phyloP scores from a whole-genome alignment of 2,113 vertebrate species.

The Anarrhichthys ocellatus region DNA sequence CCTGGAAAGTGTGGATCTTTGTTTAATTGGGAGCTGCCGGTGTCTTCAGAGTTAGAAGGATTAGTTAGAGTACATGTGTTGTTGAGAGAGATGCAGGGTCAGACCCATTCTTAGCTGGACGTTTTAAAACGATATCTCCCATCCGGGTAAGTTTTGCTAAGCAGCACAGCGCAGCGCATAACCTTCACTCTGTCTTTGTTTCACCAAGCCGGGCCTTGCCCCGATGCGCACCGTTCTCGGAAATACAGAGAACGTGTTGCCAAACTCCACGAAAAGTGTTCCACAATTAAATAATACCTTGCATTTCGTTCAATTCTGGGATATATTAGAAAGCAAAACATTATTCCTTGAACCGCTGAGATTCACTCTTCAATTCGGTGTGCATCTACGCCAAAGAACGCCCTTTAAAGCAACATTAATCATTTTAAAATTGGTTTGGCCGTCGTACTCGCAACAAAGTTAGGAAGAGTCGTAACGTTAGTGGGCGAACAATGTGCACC shows the following conservation, averaged over 20 bases:
- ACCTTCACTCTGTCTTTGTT: slow-evolving; percentile 72
- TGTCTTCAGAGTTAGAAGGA: background rate
- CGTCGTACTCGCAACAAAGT: slow-evolving; percentile 38
- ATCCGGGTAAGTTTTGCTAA: slow-evolving; percentile 78
- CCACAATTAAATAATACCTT: background rate
- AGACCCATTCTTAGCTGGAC: slow-evolving; percentile 49
- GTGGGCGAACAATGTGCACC: background rate
- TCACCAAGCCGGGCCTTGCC: slow-evolving; percentile 73
- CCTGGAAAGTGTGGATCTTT: slow-evolving; percentile 66
- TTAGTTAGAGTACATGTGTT: background rate
- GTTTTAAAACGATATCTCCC: slow-evolving; percentile 50
- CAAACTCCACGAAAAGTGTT: slow-evolving; percentile 48
- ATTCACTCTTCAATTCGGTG: slow-evolving; percentile 29
- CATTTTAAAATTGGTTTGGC: background rate
- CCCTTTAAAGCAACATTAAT: fast-evolving
- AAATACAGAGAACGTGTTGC: slow-evolving; percentile 36
- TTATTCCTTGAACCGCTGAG: fast-evolving
- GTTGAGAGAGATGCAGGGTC: slow-evolving; percentile 55
- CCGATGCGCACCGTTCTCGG: slow-evolving; percentile 21
- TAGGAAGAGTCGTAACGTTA: background rate
- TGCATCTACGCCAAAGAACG: fast-evolving
- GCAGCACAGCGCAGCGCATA: slow-evolving; percentile 27
- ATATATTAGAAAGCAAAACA: fast-evolving
- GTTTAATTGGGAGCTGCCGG: slow-evolving; percentile 19
- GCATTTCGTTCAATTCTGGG: background rate